phyloP scores from a whole-genome alignment of 2,113 vertebrate species.

The Rhinogobius similis region DNA sequence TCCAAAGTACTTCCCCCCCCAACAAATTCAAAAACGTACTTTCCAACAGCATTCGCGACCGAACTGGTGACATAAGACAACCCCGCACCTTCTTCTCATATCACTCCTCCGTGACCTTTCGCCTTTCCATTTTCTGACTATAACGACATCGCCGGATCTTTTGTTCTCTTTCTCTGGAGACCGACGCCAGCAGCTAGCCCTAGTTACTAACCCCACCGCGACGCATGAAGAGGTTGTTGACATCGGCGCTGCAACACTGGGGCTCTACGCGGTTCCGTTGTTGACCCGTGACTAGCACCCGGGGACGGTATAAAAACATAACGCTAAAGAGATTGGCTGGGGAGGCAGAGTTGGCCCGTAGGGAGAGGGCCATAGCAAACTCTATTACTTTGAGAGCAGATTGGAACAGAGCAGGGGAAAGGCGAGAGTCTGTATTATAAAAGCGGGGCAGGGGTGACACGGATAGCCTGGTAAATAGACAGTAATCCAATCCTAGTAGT shows the following conservation, averaged over 20 bases:
- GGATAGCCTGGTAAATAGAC: background rate
- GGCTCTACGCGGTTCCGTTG: conserved; percentile 34
- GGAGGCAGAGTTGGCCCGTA: conserved; percentile 43
- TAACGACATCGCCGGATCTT: background rate
- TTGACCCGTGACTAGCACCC: conserved; percentile 62
- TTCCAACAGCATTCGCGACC: background rate
- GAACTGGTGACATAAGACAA: background rate
- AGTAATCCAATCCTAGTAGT: background rate
- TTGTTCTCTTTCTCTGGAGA: conserved; percentile 32
- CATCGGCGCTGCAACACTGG: conserved; percentile 28
- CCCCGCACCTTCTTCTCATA: background rate
- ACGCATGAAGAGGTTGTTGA: conserved; percentile 61
- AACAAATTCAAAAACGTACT: conserved; percentile 13
- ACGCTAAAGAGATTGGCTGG: conserved; percentile 60
- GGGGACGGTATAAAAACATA: conserved; percentile 51
- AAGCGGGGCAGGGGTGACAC: background rate
- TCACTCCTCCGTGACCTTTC: background rate
- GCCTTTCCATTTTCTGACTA: background rate
- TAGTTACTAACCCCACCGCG: conserved; percentile 54
- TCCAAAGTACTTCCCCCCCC: too few species aligned
- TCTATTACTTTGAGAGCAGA: conserved; percentile 66
- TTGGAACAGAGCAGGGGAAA: conserved; percentile 38
- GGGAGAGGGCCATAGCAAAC: conserved; percentile 55
- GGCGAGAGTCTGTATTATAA: conserved; percentile 28
- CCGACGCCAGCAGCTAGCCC: conserved; percentile 27